These are phyloP conservation scores for Lepus europaeus DNA, from an alignment of 2,113 vertebrate species.

Conservation along the genomic window DNA sequence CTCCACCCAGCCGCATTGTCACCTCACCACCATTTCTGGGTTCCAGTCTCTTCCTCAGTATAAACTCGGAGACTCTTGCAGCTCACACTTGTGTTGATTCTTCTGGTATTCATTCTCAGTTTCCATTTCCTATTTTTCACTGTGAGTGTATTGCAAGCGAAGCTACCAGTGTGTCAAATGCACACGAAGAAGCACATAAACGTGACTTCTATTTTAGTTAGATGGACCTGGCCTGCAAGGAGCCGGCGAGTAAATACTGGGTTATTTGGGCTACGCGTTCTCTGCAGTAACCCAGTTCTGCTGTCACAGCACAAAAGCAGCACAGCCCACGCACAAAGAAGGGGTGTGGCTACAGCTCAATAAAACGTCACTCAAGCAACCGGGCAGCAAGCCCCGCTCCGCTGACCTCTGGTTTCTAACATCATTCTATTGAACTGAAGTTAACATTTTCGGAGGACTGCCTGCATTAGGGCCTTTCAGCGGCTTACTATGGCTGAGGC, in stretches of 20 bases:
- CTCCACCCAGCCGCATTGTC: background rate
- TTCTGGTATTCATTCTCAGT: background rate
- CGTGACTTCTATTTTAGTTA: background rate
- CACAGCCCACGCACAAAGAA: background rate
- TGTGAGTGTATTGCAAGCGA: background rate
- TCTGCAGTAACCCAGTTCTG: background rate
- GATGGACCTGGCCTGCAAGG: background rate
- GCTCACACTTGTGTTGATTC: background rate
- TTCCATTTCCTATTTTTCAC: conserved; percentile 29
- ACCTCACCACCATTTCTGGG: background rate
- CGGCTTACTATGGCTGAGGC: no score
- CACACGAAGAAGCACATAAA: background rate
- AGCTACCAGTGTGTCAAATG: background rate
- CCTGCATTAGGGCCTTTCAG: background rate
- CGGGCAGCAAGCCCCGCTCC: background rate
- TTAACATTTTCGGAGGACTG: background rate
- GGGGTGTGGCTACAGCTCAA: background rate
- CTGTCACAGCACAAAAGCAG: background rate
- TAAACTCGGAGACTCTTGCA: background rate
- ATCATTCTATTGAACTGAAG: background rate
- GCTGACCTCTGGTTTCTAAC: background rate
- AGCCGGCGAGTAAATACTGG: background rate
- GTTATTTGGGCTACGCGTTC: background rate
- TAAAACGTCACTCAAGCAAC: background rate
- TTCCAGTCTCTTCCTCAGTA: background rate